Evolutionary conservation across 2,888 invertebrate genomes (phyloP), one percentile per base, ranked within the genome.

Genomic region (Acleris holmiana): DNA sequence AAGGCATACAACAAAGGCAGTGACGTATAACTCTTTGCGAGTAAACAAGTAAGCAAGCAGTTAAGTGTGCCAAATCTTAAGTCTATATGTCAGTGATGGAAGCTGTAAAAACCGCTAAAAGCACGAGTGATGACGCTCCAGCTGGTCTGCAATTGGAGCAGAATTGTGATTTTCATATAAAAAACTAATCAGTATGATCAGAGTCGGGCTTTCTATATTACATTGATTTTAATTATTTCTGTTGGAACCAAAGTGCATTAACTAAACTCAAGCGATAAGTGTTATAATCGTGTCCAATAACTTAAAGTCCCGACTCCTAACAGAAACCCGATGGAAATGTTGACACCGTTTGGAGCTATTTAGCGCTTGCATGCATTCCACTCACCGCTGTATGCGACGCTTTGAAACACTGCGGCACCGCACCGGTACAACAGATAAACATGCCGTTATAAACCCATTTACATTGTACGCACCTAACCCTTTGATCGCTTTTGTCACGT

Each of bases 361-460:
- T 76, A 83, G 80, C 82, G 80, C 79, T 72, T 74, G 69, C 87
- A 88, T 93, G 88, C 88, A 86, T 78, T 94, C 94, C 93, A 96
- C 97, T 97, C 97, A 97, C 97, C 97, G 93, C 97, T 97, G 95
- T 97, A 97, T 93, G 97, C 97, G 96, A 97, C 97, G 94, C 97
- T 97, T 96, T 97, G 97, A 96, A 97, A 97, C 97, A 97, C 97
- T 97, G 95, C 88, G 81, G 83, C 85, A 84, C 88, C 86, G 91
- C 91, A 89, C 91, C 91, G 87, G 80, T 86, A 85, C 85, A 91
- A 91, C 88, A 91, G 86, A 92, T 83, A 92, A 91, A 92, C 91
- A 92, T 91, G 91, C 91, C 85, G 82, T 90, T 90, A 90, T 79
- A 75, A 67, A 70, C 75, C 78, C 73, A 67, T 41, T 64, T 29